Conservation (phyloP, 2,888 invertebrate species). For the Byasa hedistus region DNA sequence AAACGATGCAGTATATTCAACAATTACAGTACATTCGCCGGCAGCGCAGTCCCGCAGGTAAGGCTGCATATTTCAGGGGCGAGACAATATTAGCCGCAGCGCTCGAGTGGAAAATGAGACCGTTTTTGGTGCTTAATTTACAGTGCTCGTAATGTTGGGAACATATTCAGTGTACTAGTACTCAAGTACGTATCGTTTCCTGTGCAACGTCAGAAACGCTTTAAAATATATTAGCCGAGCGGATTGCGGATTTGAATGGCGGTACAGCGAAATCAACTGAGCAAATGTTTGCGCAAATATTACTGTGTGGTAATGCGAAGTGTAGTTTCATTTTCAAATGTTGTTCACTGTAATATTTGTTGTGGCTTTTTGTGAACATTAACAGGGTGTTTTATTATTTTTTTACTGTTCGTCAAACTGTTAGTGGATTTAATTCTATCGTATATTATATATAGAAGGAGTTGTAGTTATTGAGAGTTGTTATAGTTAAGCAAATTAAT, state of each 20-base stretch:
- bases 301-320: conserved; percentile 34
- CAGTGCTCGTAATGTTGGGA: conserved; percentile 66
- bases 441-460: no score
- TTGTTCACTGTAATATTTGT: conserved; percentile 14
- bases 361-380: not conserved
- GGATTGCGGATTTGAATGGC: conserved; percentile 57
- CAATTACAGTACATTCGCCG: conserved; percentile 73
- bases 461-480: no score
- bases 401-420: no score
- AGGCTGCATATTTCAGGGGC: conserved; percentile 71
- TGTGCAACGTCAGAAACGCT: conserved; percentile 44
- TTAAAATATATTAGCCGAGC: conserved; percentile 55
- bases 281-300: conserved; percentile 41
- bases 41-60: conserved; percentile 62
- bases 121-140: conserved; percentile 76
- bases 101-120: conserved; percentile 82
- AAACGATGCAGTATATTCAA: conserved; percentile 74
- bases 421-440: no score
- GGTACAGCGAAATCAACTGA: conserved; percentile 43
- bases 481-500: no score
- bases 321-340: conserved; percentile 23
- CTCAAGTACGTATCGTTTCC: conserved; percentile 51
- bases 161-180: conserved; percentile 56
- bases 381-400: no score
- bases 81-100: conserved; percentile 79